Conservation (phyloP, 2,888 invertebrate species). For the Mactromeris polynyma region DNA sequence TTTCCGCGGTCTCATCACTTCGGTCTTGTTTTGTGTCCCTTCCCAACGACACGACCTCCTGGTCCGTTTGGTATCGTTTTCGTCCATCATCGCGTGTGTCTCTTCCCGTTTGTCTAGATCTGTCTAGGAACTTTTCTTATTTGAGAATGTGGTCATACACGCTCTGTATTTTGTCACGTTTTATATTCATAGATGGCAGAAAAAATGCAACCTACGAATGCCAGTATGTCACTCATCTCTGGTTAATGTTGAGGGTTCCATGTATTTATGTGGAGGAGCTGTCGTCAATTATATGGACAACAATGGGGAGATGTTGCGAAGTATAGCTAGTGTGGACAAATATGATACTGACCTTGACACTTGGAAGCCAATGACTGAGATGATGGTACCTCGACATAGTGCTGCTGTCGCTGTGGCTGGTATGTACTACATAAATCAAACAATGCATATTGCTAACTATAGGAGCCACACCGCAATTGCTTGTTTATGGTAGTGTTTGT, state of each 20-base stretch:
- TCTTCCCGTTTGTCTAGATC: no score
- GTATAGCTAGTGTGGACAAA: conserved; percentile 19
- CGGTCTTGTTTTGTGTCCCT: no score
- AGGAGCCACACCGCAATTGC: no score
- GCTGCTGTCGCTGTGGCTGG: conserved; percentile 24
- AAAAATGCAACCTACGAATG: conserved; percentile 11
- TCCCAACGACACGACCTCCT: no score
- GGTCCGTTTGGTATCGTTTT: no score
- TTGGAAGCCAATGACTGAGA: conserved; percentile 25
- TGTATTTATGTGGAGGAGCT: conserved; percentile 39
- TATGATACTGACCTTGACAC: not conserved
- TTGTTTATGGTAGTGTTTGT: no score
- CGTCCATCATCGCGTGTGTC: no score
- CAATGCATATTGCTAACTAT: no score
- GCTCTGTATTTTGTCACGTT: no score
- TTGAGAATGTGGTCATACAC: no score
- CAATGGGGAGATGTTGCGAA: not conserved
- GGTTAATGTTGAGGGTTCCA: conserved; percentile 20
- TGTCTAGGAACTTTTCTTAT: no score
- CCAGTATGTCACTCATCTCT: conserved; percentile 24
- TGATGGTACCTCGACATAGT: conserved; percentile 28
- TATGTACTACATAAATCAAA: not conserved
- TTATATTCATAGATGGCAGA: conserved; percentile 24
- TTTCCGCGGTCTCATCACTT: no score
- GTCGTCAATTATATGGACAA: not conserved